Base-by-base conservation (phyloP, 2,888 invertebrate species). In the Philaethria dido region DNA sequence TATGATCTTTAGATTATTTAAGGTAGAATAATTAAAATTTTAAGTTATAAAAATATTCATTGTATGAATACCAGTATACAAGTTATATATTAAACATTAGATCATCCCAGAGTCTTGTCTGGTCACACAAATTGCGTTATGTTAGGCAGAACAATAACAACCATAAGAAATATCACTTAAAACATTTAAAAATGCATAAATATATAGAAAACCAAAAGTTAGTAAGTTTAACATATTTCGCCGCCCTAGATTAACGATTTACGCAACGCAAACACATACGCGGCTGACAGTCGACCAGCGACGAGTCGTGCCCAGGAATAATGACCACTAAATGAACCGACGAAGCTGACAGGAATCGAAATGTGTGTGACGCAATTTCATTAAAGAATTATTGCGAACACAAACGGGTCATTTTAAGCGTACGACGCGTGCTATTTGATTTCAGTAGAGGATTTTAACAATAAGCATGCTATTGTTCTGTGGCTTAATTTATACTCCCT, bases 281-380 rank as follows among this genome's bases (percentile, higher is more conserved):
- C 20, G 60, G 33, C 36, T 75, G 75, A 73, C 75, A 73, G 68
- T 66, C 71, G 70, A 69, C 72, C 62, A 48, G 73, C 71, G 72
- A 79, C 85, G 64, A 48, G 59, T 59, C 67, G 84, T 86, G 88
- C 78, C 74, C 73, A 75, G 73, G 85, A 85, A 88, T 88, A 88
- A 88, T 87, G 82, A 78, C 81, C 78, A 77, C 74, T 80, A 84
- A 87, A 87, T 88, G 87, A 86, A 86, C 80, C 78, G 67, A 66
- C 75, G 74, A 74, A 78, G 77, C 80, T 80, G 80, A 80, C 77
- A 78, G 72, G 77, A 80, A 79, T 82, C 78, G 77, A 79, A 81
- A 80, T 80, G 78, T 77, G 68, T 66, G 36, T 69, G 67, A 70
- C 66, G 66, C 66, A 69, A 72, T 72, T 72, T 70, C 72, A 73